Conservation (phyloP, 2,797 vertebrate genomes). For the Enteromius mattozi region DNA sequence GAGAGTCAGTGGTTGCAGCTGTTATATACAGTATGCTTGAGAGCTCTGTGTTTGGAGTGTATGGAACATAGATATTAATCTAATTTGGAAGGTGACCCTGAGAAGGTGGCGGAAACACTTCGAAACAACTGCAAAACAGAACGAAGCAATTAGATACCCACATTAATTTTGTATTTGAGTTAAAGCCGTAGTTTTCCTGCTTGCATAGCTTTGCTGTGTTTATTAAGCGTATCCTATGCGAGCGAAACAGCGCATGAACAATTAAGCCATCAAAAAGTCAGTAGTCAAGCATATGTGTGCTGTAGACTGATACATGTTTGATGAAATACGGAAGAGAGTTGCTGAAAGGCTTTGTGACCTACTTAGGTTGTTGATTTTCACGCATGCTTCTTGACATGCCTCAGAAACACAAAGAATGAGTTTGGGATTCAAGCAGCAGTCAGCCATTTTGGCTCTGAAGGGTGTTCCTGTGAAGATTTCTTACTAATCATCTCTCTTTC, state of each 20-base stretch:
- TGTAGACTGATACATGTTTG: slow-evolving; percentile 81
- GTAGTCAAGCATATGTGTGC: slow-evolving; percentile 72
- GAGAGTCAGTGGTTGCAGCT: slow-evolving; percentile 60
- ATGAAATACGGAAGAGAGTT: slow-evolving; percentile 78
- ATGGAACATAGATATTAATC: slow-evolving; percentile 69
- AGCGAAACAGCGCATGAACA: slow-evolving; percentile 37
- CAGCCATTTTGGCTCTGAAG: slow-evolving; percentile 39
- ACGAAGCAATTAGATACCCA: slow-evolving; percentile 13
- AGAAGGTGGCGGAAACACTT: slow-evolving; percentile 12
- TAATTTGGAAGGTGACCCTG: slow-evolving; percentile 61
- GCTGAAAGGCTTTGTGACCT: slow-evolving; percentile 80
- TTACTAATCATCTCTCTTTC: slow-evolving; percentile 27
- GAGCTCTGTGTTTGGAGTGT: slow-evolving; percentile 65
- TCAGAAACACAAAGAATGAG: slow-evolving; percentile 58
- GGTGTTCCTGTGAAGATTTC: slow-evolving; percentile 29
- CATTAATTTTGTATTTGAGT: slow-evolving; percentile 9
- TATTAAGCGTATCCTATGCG: slow-evolving; percentile 4
- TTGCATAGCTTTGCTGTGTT: slow-evolving; percentile 30
- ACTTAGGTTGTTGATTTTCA: slow-evolving; percentile 78
- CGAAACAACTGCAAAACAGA: neutral
- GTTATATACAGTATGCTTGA: slow-evolving; percentile 61
- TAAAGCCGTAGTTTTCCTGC: neutral
- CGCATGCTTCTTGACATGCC: slow-evolving; percentile 66
- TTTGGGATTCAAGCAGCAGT: slow-evolving; percentile 34
- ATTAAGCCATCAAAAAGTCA: slow-evolving; percentile 66